Percentiles rank a stretch among this genome's conserved stretches.
Evolutionary conservation across 2,888 invertebrate species (phyloP).

Genomic region (Acleris sparsana): DNA sequence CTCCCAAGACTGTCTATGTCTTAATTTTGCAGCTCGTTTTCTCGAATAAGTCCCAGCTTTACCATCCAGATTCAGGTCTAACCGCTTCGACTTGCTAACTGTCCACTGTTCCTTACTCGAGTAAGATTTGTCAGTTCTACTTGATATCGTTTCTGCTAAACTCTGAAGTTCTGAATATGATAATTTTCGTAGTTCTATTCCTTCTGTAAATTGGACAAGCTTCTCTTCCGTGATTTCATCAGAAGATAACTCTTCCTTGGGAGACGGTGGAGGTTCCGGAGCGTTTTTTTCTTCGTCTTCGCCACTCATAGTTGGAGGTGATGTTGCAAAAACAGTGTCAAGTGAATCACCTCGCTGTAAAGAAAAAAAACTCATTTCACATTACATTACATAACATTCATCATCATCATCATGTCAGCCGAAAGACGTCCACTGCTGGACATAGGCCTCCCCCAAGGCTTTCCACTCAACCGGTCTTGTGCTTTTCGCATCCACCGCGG

Average conservation of each 20-base stretch:
- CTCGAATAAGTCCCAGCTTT: slow-evolving; percentile 80
- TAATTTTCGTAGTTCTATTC: slow-evolving; percentile 71
- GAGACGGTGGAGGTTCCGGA: slow-evolving; percentile 41
- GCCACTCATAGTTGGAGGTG: slow-evolving; percentile 77
- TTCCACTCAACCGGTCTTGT: no score
- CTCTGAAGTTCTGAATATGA: slow-evolving; percentile 74
- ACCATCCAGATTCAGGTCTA: slow-evolving; percentile 74
- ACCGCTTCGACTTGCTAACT: slow-evolving; percentile 70
- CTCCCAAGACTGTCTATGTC: slow-evolving; percentile 87
- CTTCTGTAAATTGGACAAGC: slow-evolving; percentile 69
- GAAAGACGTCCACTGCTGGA: no score
- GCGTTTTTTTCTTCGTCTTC: slow-evolving; percentile 57
- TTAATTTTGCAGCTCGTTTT: slow-evolving; percentile 73
- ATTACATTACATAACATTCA: no score
- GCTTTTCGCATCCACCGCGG: no score
- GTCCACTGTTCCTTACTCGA: slow-evolving; percentile 78
- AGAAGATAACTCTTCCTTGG: slow-evolving; percentile 45
- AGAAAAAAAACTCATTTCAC: slow-evolving; percentile 11
- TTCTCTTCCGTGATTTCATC: slow-evolving; percentile 71
- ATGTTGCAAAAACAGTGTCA: slow-evolving; percentile 86
- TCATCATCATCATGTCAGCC: no score
- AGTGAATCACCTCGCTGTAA: slow-evolving; percentile 87
- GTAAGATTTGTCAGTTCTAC: slow-evolving; percentile 67
- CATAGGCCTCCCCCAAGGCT: no score
- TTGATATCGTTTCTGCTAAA: slow-evolving; percentile 72